These are phyloP conservation scores for Diplodus puntazzo DNA, from an alignment of 2,797 vertebrate species.

Conservation along the genomic window DNA sequence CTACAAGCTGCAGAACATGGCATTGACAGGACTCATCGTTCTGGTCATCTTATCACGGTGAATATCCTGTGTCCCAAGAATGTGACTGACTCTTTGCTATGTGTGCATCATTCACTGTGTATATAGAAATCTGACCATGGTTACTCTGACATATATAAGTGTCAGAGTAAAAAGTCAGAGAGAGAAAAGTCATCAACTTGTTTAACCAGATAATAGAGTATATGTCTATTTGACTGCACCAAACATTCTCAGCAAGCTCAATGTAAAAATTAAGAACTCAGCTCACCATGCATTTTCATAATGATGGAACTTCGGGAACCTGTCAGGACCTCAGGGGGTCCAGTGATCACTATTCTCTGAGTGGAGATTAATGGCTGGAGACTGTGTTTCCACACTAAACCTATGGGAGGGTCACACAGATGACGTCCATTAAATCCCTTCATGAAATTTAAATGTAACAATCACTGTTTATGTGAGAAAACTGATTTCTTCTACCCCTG, in stretches of 20 bases:
- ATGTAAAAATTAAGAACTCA: background rate
- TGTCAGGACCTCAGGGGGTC: slow-evolving; percentile 42
- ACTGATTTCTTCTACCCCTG: background rate
- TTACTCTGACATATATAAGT: background rate
- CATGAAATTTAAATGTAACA: background rate
- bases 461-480: background rate
- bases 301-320: slow-evolving; percentile 47
- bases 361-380: slow-evolving; percentile 55
- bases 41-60: background rate
- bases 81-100: background rate
- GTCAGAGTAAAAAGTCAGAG: no score
- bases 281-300: slow-evolving; percentile 64
- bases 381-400: slow-evolving; percentile 38
- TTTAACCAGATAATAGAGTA: background rate
- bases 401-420: slow-evolving; percentile 17
- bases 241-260: no score
- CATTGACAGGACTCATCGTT: background rate
- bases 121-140: background rate
- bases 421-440: background rate
- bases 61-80: background rate
- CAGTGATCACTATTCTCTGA: slow-evolving; percentile 36
- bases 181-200: background rate
- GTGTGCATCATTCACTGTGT: background rate
- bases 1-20: background rate
- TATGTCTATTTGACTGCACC: no score